A percentile compares a stretch with the other conserved stretches of the same genome.
These are phyloP conservation scores for Elgaria multicarinata DNA, from an alignment of 2,113 vertebrate species.

Conservation along the genomic window DNA sequence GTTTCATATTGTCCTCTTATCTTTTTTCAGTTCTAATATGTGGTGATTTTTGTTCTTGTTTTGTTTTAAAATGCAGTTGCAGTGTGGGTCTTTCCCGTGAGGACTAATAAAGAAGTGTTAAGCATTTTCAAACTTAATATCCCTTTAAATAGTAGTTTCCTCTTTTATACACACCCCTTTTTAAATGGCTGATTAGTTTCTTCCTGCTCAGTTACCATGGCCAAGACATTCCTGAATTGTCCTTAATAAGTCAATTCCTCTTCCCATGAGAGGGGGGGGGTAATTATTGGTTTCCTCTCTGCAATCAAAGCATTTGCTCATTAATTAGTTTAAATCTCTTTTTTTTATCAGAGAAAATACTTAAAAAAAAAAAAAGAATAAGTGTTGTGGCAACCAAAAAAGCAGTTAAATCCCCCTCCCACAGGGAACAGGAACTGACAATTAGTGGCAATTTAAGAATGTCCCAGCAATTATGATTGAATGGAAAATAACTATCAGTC, in stretches of 20 bases:
- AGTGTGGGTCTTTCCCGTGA: not conserved
- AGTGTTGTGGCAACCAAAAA: not conserved
- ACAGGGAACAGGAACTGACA: not conserved
- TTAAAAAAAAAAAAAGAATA: too few species aligned
- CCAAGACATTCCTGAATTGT: not conserved
- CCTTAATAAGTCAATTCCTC: not conserved
- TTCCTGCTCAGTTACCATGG: not conserved
- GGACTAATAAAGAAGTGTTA: not conserved
- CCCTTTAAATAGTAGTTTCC: not conserved
- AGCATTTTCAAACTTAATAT: not conserved
- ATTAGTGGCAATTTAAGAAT: not conserved
- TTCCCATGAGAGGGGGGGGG: too few species aligned
- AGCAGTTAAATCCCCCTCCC: not conserved
- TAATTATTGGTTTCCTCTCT: not conserved
- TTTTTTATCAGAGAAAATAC: not conserved
- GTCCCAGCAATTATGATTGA: not conserved
- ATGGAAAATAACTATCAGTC: not conserved
- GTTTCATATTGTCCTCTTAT: not conserved
- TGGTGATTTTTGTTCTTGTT: not conserved
- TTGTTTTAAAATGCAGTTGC: not conserved
- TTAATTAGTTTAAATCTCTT: not conserved
- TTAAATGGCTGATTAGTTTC: not conserved
- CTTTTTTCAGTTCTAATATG: not conserved
- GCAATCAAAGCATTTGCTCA: not conserved
- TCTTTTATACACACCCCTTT: not conserved